Evolutionary conservation across 2,888 invertebrate genomes (phyloP).

Genomic region (Caenorhabditis plicata): DNA sequence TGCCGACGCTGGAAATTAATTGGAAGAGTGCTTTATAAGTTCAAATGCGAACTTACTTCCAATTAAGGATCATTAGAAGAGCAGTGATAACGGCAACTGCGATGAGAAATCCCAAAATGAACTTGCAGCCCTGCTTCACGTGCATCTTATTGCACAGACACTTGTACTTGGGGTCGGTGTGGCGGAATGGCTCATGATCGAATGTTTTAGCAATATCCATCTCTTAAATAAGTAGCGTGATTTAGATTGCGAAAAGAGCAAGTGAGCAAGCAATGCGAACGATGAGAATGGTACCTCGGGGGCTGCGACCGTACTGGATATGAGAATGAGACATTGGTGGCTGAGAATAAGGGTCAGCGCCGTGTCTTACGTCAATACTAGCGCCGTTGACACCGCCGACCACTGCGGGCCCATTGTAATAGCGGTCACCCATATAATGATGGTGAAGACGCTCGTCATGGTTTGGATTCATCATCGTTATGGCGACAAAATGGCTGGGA

Average conservation of each 20-base stretch:
- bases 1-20: constrained; percentile 25
- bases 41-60: constrained; percentile 9
- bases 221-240: constrained; percentile 7
- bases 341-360: no score
- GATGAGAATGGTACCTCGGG: no score
- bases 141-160: constrained; percentile 42
- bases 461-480: no score
- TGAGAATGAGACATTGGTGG: neutral
- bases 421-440: no score
- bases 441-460: no score
- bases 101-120: constrained; percentile 25
- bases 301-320: no score
- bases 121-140: constrained; percentile 37
- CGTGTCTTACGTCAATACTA: no score
- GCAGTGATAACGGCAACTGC: constrained; percentile 8
- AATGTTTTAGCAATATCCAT: constrained; percentile 49
- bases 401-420: no score
- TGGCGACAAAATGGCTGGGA: no score
- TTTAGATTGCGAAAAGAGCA: neutral
- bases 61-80: constrained; percentile 27
- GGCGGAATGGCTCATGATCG: constrained; percentile 44
- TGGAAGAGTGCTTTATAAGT: neutral
- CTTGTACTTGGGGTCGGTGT: constrained; percentile 42
- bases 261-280: no score
- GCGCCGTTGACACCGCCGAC: no score